Evolutionary conservation across 2,797 vertebrate genomes (phyloP).

Genomic region (Scomberomorus guttatus): DNA sequence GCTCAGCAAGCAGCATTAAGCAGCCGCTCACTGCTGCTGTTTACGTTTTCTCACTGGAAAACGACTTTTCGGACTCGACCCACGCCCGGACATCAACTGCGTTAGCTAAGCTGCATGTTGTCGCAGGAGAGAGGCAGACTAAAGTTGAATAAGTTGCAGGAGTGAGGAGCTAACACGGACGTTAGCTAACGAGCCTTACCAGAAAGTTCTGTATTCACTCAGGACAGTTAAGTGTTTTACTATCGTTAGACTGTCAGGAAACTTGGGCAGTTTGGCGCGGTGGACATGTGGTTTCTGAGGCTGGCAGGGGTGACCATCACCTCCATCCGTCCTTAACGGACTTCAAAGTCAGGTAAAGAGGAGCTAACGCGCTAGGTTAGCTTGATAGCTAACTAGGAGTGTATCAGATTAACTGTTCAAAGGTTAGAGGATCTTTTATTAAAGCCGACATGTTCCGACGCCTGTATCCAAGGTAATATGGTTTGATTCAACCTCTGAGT

Average conservation of each 20-base stretch:
- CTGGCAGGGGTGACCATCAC: not conserved
- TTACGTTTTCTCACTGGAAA: not conserved
- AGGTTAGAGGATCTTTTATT: not conserved
- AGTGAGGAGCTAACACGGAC: not conserved
- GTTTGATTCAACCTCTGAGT: not conserved
- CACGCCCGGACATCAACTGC: not conserved
- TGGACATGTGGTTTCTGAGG: constrained; percentile 35
- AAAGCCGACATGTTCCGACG: fast-evolving
- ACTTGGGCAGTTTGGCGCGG: not conserved
- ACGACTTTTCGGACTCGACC: not conserved
- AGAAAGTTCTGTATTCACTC: constrained; percentile 8
- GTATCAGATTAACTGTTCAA: not conserved
- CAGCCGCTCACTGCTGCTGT: not conserved
- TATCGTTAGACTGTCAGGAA: not conserved
- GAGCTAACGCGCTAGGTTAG: constrained; percentile 30
- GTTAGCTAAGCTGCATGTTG: not conserved
- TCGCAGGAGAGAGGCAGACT: not conserved
- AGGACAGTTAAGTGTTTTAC: not conserved
- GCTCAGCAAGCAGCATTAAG: not conserved
- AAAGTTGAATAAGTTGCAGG: not conserved
- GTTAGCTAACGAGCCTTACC: not conserved
- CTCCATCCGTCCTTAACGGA: constrained; percentile 20
- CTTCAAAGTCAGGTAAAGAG: constrained; percentile 58
- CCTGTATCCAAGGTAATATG: fast-evolving
- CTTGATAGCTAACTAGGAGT: not conserved